phyloP scores from a whole-genome alignment of 2,113 vertebrate genomes.

The Corynorhinus townsendii region DNA sequence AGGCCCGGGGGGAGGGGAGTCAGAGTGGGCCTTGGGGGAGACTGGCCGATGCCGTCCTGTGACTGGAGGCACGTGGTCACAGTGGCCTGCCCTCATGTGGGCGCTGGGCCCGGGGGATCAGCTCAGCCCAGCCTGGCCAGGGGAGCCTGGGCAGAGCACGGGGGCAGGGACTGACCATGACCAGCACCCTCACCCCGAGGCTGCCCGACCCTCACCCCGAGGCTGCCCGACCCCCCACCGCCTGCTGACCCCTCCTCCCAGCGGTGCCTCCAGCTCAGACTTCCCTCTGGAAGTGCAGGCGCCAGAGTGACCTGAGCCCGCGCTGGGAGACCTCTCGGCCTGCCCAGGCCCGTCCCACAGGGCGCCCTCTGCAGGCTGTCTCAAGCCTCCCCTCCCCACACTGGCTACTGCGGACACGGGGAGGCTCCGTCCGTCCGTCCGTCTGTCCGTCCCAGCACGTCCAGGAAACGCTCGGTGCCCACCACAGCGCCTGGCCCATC shows the following conservation, averaged over 20 bases:
- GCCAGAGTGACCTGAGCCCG: not conserved
- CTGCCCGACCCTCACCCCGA: not conserved
- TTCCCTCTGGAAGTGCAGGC: not conserved
- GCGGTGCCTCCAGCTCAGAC: not conserved
- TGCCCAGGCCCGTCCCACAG: not conserved
- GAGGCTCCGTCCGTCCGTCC: not conserved
- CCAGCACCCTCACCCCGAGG: not conserved
- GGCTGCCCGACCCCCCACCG: not conserved
- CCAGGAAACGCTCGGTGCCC: not conserved
- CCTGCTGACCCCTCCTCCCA: not conserved
- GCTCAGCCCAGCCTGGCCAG: not conserved
- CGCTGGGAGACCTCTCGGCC: not conserved
- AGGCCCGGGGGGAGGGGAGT: too few relatives aligned
- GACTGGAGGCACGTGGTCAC: accelerated
- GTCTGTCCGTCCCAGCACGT: accelerated
- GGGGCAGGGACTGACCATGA: not conserved
- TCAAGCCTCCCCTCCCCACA: not conserved
- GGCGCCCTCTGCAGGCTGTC: too few relatives aligned
- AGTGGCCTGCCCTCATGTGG: accelerated
- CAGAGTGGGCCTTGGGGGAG: not conserved
- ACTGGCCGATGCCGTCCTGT: accelerated
- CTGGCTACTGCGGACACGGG: accelerated
- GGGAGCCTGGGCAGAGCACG: accelerated
- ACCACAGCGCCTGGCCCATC: accelerated
- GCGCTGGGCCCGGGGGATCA: accelerated